A percentile compares a stretch with the other conserved stretches of the same genome.
Evolutionary conservation across 2,888 invertebrate genomes (phyloP).

Genomic region (Oligia fasciuncula): DNA sequence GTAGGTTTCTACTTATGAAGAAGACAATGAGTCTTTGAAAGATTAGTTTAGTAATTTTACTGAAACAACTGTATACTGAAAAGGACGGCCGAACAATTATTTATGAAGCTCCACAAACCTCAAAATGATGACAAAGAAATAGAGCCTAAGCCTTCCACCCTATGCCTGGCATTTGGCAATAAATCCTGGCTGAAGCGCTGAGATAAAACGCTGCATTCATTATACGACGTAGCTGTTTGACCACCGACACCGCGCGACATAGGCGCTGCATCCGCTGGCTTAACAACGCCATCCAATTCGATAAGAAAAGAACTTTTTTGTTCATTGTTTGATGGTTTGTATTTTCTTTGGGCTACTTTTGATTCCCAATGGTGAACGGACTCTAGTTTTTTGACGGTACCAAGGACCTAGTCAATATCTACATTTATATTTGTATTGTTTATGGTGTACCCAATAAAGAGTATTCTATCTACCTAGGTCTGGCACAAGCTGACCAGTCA

Average conservation of each 20-base stretch:
- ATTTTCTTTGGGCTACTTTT: constrained; percentile 2
- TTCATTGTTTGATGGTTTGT: constrained; percentile 16
- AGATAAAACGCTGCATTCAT: constrained; percentile 70
- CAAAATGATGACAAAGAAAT: constrained; percentile 27
- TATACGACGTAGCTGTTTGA: constrained; percentile 58
- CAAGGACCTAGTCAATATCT: too few relatives aligned
- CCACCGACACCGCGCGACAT: constrained; percentile 25
- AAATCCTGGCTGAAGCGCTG: constrained; percentile 71
- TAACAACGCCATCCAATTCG: constrained; percentile 37
- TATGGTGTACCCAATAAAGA: not conserved
- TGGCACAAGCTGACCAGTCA: not conserved
- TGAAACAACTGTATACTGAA: not conserved
- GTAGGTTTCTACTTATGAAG: not conserved
- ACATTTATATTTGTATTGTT: not conserved
- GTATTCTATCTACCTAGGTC: not conserved
- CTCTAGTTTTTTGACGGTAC: not conserved
- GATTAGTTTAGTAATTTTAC: not conserved
- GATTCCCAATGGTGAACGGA: not conserved
- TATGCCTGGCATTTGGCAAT: constrained; percentile 56
- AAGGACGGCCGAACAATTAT: not conserved
- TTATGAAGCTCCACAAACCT: not conserved
- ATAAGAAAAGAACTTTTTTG: constrained; percentile 34
- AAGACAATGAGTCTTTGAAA: not conserved
- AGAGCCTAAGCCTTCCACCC: constrained; percentile 8
- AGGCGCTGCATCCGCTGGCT: constrained; percentile 27